Percentiles rank a stretch among this genome's conserved stretches.
phyloP scores from a whole-genome alignment of 1,140 invertebrate genomes.

The Ruditapes philippinarum region DNA sequence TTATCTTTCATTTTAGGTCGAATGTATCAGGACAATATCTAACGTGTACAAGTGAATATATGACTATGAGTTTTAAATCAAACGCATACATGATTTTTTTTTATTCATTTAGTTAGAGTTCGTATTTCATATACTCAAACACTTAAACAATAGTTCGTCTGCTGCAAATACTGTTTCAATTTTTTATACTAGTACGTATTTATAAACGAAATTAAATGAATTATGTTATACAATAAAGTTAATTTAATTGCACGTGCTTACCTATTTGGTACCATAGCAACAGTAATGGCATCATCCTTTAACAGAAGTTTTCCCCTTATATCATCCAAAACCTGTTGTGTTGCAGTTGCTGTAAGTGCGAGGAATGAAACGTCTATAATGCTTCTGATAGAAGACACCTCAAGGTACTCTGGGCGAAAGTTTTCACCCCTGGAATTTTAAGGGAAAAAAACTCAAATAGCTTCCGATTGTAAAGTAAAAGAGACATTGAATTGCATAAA shows the following conservation, averaged over 20 bases:
- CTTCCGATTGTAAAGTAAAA: too few species aligned
- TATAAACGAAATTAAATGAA: background rate
- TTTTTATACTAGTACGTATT: background rate
- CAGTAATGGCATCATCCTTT: background rate
- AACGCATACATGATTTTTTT: background rate
- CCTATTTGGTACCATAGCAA: conserved; percentile 22
- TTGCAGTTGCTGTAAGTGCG: conserved; percentile 23
- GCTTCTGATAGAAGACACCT: background rate
- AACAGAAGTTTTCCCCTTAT: background rate
- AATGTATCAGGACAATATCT: background rate
- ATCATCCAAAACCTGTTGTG: background rate
- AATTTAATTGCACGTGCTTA: background rate
- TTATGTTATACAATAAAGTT: background rate
- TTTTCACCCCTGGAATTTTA: conserved; percentile 28
- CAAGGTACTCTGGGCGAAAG: conserved; percentile 16
- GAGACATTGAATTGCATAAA: too few species aligned
- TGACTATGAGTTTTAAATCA: too few species aligned
- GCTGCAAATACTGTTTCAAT: background rate
- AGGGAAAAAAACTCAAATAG: too few species aligned
- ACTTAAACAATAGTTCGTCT: background rate
- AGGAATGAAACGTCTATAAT: conserved; percentile 8
- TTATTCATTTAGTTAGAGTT: background rate
- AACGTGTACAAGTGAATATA: background rate
- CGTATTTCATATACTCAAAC: background rate
- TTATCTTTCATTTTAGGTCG: background rate